Conservation (phyloP, 2,797 vertebrate species). For the Pygocentrus nattereri region DNA sequence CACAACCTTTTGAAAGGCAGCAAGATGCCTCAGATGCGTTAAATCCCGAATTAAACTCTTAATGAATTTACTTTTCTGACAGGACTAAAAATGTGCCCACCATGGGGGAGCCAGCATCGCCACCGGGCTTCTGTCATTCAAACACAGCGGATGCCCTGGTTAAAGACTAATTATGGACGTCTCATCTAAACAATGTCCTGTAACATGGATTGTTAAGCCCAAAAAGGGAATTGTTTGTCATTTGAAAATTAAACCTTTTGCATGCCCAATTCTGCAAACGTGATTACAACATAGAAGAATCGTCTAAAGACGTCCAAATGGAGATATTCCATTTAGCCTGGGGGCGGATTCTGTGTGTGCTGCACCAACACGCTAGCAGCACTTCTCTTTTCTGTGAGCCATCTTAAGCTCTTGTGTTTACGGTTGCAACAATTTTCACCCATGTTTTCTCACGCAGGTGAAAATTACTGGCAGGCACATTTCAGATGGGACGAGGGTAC, state of each 20-base stretch:
- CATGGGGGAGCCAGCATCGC: constrained; percentile 11
- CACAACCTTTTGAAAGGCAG: constrained; percentile 52
- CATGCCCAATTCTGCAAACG: constrained; percentile 53
- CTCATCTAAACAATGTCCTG: constrained; percentile 22
- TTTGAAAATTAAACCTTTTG: constrained; percentile 44
- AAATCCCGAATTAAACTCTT: constrained; percentile 29
- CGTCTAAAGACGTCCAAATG: constrained; percentile 54
- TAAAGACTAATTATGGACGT: constrained; percentile 28
- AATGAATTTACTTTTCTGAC: constrained; percentile 31
- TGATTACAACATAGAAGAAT: constrained; percentile 53
- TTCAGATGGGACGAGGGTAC: constrained; percentile 22
- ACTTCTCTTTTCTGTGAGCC: constrained; percentile 14
- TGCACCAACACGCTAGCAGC: constrained; percentile 1
- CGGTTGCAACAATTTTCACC: constrained; percentile 36
- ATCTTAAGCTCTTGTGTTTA: constrained; percentile 22
- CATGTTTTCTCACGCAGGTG: constrained; percentile 33
- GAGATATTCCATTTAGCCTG: constrained; percentile 60
- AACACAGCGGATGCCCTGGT: background rate
- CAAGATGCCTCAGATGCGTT: constrained; percentile 53
- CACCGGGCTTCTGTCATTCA: constrained; percentile 28
- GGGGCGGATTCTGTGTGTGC: constrained; percentile 48
- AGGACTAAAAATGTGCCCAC: constrained; percentile 18
- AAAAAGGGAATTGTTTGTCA: constrained; percentile 24
- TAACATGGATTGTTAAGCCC: constrained; percentile 14
- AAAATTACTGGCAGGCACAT: constrained; percentile 42